Evolutionary conservation across 2,888 invertebrate genomes (phyloP), one percentile per base, ranked within the genome.

Genomic region (Pyrgus malvae): DNA sequence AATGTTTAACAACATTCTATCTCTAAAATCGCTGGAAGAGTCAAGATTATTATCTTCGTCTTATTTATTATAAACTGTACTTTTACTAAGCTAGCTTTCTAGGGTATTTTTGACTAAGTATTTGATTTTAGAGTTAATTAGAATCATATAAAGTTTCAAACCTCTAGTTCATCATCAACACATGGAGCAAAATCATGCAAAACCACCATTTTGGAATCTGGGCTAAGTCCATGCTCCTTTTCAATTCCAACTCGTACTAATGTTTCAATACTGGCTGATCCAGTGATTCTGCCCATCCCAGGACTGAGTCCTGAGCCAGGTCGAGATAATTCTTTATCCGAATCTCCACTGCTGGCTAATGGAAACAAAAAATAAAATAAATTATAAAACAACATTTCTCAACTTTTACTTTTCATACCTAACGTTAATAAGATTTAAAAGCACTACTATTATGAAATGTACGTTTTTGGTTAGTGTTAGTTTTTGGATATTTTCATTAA

Each of bases 141-240:
- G n/a, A n/a, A n/a, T 11, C 5, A 5, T 40, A 2, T 19, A 25
- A 29, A 48, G 29, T 41, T 8, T 40, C 19, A 91, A 48, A 96
- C 95, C 91, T 97, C 96, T 38, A 98, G 90, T 76, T 98, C 98
- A 82, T 98, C 98, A 77, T 98, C 97, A 1, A 98, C 98, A 76
- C 98, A 98, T 0, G 98, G 98, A 9, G 96, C 96, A 78, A 98
- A 98, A 78, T 98, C 98, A 78, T 98, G 97, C 7, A 98, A 89
- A 29, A 98, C 97, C 58, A 98, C 96, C 97, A 98, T 97, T 90
- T 97, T 97, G 45, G 97, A 97, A 76, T 97, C 97, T 0, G 97
- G 97, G 60, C 97, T 96, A 5, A 97, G 88, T 0, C 97, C 97
- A 83, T 97, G 96, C 81, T 97, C 97, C 72, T 98, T 98, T 76